Evolutionary conservation across 2,113 vertebrate species (phyloP).

Genomic region (Solea solea): DNA sequence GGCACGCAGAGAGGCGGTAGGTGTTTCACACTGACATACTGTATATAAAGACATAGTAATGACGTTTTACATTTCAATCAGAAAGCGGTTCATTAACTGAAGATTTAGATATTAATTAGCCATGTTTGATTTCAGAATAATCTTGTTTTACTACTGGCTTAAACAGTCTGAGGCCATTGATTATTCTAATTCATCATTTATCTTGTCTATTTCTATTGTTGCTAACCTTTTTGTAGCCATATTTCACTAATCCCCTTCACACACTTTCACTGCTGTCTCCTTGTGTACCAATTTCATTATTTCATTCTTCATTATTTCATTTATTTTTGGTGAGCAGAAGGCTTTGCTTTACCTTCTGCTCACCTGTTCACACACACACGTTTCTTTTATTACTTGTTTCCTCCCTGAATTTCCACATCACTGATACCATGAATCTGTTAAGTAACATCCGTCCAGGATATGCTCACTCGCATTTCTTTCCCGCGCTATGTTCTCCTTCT

Average conservation of each 20-base stretch:
- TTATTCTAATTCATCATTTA: too few relatives aligned
- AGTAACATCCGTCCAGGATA: conserved; percentile 24
- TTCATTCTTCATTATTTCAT: background rate
- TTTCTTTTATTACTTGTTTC: background rate
- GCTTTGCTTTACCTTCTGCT: background rate
- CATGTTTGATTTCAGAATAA: conserved; percentile 4
- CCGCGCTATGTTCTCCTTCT: conserved; percentile 6
- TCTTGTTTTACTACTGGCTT: background rate
- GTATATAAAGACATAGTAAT: background rate
- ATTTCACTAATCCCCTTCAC: too few relatives aligned
- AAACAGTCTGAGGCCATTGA: too few relatives aligned
- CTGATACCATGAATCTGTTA: conserved; percentile 28
- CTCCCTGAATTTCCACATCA: background rate
- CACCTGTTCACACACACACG: background rate
- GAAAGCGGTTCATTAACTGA: background rate
- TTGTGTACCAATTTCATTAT: background rate
- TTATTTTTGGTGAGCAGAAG: background rate
- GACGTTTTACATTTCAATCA: background rate
- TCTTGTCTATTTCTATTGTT: too few relatives aligned
- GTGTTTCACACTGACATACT: background rate
- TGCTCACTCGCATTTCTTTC: conserved; percentile 45
- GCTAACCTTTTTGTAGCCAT: background rate
- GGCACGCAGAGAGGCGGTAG: conserved; percentile 11
- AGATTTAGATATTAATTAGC: background rate
- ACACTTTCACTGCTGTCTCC: background rate